Percentiles rank a stretch among this genome's conserved stretches.
Evolutionary conservation across 92 coral and sea anemone genomes (phyloP).

Genomic region (Palythoa caribaeorum): DNA sequence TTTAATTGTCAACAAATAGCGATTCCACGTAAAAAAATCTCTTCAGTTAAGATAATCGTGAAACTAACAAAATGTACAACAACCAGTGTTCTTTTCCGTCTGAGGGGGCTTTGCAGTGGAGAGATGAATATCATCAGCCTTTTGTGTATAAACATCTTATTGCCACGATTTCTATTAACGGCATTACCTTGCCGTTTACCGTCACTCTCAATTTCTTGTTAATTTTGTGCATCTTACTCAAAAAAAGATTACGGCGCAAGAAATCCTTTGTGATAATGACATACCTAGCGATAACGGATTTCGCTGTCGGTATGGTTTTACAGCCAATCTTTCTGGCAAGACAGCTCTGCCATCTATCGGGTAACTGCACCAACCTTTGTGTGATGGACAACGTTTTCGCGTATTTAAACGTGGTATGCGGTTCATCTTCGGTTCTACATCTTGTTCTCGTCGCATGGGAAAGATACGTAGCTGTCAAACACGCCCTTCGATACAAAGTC

Average conservation of each 20-base stretch:
- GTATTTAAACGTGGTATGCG: background rate
- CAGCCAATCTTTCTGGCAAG: constrained; percentile 15
- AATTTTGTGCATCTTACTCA: constrained; percentile 3
- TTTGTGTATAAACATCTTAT: background rate
- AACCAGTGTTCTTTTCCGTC: background rate
- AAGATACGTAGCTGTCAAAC: constrained; percentile 32
- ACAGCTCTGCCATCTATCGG: background rate
- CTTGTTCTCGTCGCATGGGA: constrained; percentile 13
- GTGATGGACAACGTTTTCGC: background rate
- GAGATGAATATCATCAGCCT: background rate
- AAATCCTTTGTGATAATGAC: background rate
- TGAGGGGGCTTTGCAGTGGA: background rate
- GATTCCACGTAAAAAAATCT: background rate
- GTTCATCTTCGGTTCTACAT: constrained; percentile 27
- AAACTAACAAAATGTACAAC: background rate
- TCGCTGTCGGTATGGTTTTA: constrained; percentile 2
- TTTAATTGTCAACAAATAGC: background rate
- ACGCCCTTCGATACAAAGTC: constrained; percentile 22
- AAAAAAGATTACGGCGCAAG: background rate
- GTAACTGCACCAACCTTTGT: background rate
- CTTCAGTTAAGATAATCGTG: no score
- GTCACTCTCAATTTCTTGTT: background rate
- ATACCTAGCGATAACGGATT: constrained; percentile 14
- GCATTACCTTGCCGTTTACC: background rate
- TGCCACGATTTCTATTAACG: background rate